Base-by-base conservation (phyloP, 2,113 vertebrate species). In the Loxodonta africana region DNA sequence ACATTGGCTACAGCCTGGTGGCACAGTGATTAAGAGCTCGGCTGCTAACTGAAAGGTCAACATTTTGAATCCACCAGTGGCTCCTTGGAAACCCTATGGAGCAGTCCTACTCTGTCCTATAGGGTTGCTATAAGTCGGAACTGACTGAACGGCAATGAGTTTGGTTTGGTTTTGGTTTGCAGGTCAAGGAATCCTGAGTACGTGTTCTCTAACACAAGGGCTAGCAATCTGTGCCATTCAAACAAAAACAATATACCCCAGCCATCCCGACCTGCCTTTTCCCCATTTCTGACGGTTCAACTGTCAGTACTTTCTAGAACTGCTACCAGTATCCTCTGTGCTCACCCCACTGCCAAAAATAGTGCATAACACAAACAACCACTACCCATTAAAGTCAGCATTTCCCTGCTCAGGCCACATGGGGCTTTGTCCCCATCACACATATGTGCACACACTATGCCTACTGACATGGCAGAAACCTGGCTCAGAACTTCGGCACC, bases 131-230 rank as follows among this genome's bases (percentile, higher is more conserved):
- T 57, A 14, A 57, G 53, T 57, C 15, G 53, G 53, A 57, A 57
- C 15, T 14, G 1, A 57, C 53, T 57, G 3, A 17, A 17, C 15
- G 53, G 53, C 53, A 57, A 17, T 15, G 53, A 12, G 53, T 57
- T 57, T 57, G 12, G 15, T 57, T 57, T 17, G 15, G 53, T 57
- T 57, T 17, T 3, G 53, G 53, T 14, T 57, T 10, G 2, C 46
- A 60, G 89, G 81, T 96, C 90, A 95, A 90, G 78, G 44, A 86
- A 96, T 85, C 88, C 83, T 63, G 80, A 93, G 62, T 77, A 48
- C 6, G 2, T 78, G 12, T 65, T 87, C 81, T 85, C 60, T 92
- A 33, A 67, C 69, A 87, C 33, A 81, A 83, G 44, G 60, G 28
- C 33, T 93, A 96, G 71, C 83, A 93, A n/a, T 51, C 44, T 71